Percentiles rank a stretch among this genome's conserved stretches.
These are phyloP conservation scores for Trematomus bernacchii DNA, from an alignment of 2,797 vertebrate species.

Conservation along the genomic window DNA sequence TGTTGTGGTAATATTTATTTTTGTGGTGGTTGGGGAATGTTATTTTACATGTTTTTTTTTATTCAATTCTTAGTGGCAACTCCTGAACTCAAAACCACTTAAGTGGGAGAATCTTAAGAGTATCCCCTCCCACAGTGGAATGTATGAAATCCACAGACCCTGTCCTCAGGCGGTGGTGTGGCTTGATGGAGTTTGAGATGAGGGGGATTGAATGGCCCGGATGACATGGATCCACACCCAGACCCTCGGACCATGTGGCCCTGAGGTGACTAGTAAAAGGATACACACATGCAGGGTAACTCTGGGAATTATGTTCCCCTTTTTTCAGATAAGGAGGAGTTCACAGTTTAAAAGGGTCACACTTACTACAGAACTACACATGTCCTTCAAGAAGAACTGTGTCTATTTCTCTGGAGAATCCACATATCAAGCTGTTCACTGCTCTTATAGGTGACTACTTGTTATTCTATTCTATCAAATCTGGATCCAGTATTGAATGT, in stretches of 20 bases:
- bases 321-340: conserved; percentile 2
- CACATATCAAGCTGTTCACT: neutral
- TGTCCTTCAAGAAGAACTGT: neutral
- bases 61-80: neutral
- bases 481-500: neutral
- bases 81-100: conserved; percentile 32
- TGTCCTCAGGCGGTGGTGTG: conserved; percentile 55
- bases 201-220: conserved; percentile 62
- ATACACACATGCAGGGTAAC: conserved; percentile 29
- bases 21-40: neutral
- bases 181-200: conserved; percentile 52
- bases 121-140: conserved; percentile 55
- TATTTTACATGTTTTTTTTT: conserved; percentile 6
- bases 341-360: conserved; percentile 7
- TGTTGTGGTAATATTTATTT: conserved; percentile 43
- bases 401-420: neutral
- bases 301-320: neutral
- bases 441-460: neutral
- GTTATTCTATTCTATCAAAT: neutral
- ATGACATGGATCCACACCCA: conserved; percentile 67
- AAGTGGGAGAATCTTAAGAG: conserved; percentile 26
- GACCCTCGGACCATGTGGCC: conserved; percentile 53
- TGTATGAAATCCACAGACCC: conserved; percentile 55
- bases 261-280: conserved; percentile 60
- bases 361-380: neutral